phyloP scores from a whole-genome alignment of 2,113 vertebrate genomes.

The Pituophis catenifer region DNA sequence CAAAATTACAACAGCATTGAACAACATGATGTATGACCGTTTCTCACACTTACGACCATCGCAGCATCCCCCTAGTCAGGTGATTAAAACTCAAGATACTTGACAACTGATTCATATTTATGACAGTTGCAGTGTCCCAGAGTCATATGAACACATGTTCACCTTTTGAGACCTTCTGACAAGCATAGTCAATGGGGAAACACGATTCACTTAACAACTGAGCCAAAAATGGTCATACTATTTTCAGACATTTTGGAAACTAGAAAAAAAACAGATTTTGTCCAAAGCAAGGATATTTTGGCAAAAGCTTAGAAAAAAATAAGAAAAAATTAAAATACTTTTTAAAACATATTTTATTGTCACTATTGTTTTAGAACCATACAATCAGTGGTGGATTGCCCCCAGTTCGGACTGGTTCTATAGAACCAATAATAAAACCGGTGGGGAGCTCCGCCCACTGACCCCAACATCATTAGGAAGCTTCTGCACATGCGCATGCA shows the following conservation, averaged over 20 bases:
- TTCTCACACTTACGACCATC: not conserved
- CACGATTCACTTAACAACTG: not conserved
- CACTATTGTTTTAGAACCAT: not conserved
- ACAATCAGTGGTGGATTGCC: not conserved
- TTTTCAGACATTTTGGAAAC: not conserved
- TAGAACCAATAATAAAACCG: too few relatives aligned
- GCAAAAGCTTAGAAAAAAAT: not conserved
- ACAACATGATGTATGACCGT: fast-evolving
- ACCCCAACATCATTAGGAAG: too few relatives aligned
- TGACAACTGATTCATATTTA: not conserved
- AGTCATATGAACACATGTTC: not conserved
- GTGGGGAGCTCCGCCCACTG: too few relatives aligned
- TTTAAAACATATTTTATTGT: not conserved
- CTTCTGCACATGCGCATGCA: too few relatives aligned
- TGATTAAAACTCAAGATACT: not conserved
- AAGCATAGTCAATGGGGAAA: not conserved
- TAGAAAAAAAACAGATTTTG: not conserved
- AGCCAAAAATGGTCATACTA: not conserved
- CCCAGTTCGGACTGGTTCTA: too few relatives aligned
- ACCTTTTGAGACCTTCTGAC: not conserved
- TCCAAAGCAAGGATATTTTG: not conserved
- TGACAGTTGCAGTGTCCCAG: not conserved
- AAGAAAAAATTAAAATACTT: not conserved
- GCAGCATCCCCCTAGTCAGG: not conserved
- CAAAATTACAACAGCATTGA: not conserved